Evolutionary conservation across 2,888 invertebrate genomes (phyloP), one percentile per base, ranked within the genome.

Genomic region (Cheilosia scutellata): DNA sequence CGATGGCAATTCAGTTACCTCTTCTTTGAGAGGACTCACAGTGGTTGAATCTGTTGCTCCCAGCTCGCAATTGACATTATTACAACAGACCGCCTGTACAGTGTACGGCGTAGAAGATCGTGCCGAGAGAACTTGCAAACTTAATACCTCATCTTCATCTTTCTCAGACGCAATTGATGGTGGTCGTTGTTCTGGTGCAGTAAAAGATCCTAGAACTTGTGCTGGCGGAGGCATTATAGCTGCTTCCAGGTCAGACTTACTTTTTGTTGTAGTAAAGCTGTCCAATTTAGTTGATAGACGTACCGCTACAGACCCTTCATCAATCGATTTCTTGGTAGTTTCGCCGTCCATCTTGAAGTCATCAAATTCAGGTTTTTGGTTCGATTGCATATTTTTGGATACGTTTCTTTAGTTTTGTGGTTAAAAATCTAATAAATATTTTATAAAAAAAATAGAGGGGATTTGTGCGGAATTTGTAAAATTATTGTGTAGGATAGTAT

Each of bases 81-180:
- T 90, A 79, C 89, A 90, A 5, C 90, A 90, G 60, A 90, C 70
- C 20, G 89, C 88, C n/a, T 90, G 89, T 31, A 89, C 88, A 0
- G 90, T 91, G 42, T 90, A 91, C 0, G 91, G 91, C 2, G 91
- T 91, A 0, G 91, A 91, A 0, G 91, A 91, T 1, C 91, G 89
- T 5, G 90, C 90, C 0, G 91, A 91, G 2, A 91, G 80, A 62
- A 90, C 89, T 49, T 91, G 91, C 51, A 91, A 68, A 4, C 90
- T 68, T 53, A 91, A 82, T 2, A 87, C 84, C n/a, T 91, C 91
- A 31, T 91, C 91, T 13, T 90, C 90, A 29, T 89, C 87, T 11
- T 40, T 82, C 11, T 80, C 82, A 4, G 80, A 55, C 5, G 68
- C 53, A 20, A 42, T 66, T 5, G 84, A 72, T n/a, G 75, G 66